Conservation (phyloP, 1,140 invertebrate species). For the Pteromalus puparum region DNA sequence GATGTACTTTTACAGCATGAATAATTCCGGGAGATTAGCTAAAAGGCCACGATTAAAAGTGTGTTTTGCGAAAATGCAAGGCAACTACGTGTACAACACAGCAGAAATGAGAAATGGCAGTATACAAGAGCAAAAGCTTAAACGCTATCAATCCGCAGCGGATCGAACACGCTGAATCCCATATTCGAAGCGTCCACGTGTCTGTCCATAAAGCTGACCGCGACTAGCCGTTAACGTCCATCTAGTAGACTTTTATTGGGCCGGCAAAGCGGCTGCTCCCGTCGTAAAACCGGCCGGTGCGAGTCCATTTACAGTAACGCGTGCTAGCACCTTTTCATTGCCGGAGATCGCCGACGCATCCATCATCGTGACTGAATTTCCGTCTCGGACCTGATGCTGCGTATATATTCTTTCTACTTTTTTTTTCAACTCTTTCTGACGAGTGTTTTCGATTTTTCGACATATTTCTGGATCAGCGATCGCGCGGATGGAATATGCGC, state of each 20-base stretch:
- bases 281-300: slow-evolving; percentile 35
- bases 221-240: slow-evolving; percentile 37
- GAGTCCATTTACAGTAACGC: slow-evolving; percentile 43
- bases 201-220: slow-evolving; percentile 19
- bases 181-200: slow-evolving; percentile 32
- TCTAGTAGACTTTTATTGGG: slow-evolving; percentile 38
- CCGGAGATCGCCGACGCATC: background rate
- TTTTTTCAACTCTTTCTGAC: too few species aligned
- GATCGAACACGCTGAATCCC: background rate
- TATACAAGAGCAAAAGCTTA: background rate
- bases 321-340: slow-evolving; percentile 12
- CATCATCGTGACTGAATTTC: slow-evolving; percentile 1
- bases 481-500: too few species aligned
- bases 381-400: background rate
- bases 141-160: background rate
- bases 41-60: too few species aligned
- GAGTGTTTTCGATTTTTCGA: background rate
- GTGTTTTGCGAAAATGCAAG: background rate
- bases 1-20: too few species aligned
- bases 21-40: too few species aligned
- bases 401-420: background rate
- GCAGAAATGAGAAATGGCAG: background rate
- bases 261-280: slow-evolving; percentile 6
- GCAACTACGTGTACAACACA: background rate
- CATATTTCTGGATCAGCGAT: background rate